Base-by-base conservation (phyloP, 2,113 vertebrate genomes). In the Crypturellus undulatus region DNA sequence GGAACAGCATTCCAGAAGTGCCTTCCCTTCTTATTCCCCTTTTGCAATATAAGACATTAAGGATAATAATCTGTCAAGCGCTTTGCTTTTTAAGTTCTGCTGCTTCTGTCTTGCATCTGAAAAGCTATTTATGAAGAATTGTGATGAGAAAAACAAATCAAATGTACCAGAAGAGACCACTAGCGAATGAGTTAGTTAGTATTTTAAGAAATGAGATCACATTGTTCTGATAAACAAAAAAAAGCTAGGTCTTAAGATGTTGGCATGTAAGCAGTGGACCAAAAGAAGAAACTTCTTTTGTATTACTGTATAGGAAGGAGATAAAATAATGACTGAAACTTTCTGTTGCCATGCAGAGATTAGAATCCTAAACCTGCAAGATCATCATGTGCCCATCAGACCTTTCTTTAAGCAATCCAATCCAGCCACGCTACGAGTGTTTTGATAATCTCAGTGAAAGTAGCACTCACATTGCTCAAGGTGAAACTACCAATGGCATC, bases 41-140 rank as follows among this genome's bases (percentile, higher is more conserved):
- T 94, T 94, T 85, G 77, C 79, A 94, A 30, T 85, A 75, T 81
- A 47, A 87, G 76, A 43, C 52, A 91, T 83, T 92, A 38, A 80
- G 32, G 81, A 73, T 79, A 42, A 26, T 70, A 89, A 94, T 95
- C 81, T 92, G 52, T 92, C 47, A 95, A 68, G n/a, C 59, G 25
- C 42, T 82, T 95, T 86, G 49, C 38, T 90, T 94, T 92, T 56
- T 91, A 81, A 93, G 76, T 84, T 43, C 28, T 80, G 51, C 43
- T 62, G 22, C 25, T 95, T 93, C 80, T 96, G 34, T 52, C 40
- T 87, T 93, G 45, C 64, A 79, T 86, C 79, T 88, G 79, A 90
- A 94, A 56, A 88, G 30, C n/a, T 82, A 95, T 84, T 91, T 89
- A 34, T 75, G 75, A 65, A 89, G 73, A 75, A 15, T 12, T 45